Evolutionary conservation across 2,888 invertebrate species (phyloP), one percentile per base, ranked within the genome.

Genomic region (Habrosyne pyritoides): DNA sequence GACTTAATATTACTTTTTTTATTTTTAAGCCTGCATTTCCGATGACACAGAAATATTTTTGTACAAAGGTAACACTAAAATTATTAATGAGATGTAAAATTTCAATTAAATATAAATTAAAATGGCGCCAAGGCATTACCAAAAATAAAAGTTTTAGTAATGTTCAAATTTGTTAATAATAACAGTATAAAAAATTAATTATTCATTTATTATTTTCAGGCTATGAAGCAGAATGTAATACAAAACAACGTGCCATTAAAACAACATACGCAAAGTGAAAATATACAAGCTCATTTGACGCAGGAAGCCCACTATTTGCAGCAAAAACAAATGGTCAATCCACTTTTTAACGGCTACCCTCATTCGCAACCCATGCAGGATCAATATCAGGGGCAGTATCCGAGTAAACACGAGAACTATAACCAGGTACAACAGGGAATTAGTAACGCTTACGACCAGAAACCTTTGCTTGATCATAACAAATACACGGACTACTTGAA

Each of bases 191-290:
- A 24, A 33, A 51, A 49, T 46, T 53, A 21, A 14, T 33, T 33
- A 22, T 24, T 36, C 47, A 46, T 52, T 33, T 48, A 21, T 51
- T 6, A 18, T 52, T 69, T 78, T 51, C 71, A 93, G 93, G 84
- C 87, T 57, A 84, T 88, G 82, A 93, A 93, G 64, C 93, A 91
- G 61, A 93, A 91, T 74, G 84, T 84, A 65, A 80, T 88, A 81
- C 92, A 92, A 86, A 93, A 90, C 67, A 93, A 90, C 72, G 87
- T 91, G 89, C 92, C 93, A 89, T 89, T 93, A 79, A 93, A 93
- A 82, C 92, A 88, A 70, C 83, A 86, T 59, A 93, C 91, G 56
- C 92, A 91, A 74, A 86, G 84, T 61, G 93, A 93, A 56, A 93
- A 93, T 58, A 86, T 91, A 53, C 91, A 91, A 71, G 83, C 82